A percentile compares a stretch with the other conserved stretches of the same genome.
Evolutionary conservation across 2,888 invertebrate genomes (phyloP).

Genomic region (Drosophila pegasa): DNA sequence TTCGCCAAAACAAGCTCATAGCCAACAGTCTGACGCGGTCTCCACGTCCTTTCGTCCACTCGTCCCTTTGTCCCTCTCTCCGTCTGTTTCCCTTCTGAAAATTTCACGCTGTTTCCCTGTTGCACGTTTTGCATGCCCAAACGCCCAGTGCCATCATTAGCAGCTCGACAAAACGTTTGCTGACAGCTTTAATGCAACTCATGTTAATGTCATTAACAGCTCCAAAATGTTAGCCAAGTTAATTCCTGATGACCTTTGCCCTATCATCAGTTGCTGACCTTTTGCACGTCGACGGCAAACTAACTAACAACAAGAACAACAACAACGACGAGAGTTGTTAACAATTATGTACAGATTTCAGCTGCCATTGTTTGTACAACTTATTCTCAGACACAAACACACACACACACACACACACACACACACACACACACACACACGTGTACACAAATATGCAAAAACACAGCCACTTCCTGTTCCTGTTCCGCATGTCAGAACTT

Average conservation of each 20-base stretch:
- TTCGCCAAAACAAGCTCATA: constrained; percentile 26
- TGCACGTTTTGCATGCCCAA: not conserved
- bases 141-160: constrained; percentile 2
- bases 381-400: constrained; percentile 2
- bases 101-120: constrained; percentile 14
- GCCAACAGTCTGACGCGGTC: constrained; percentile 8
- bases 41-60: not conserved
- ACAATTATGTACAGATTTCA: constrained; percentile 51
- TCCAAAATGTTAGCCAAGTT: constrained; percentile 13
- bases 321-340: constrained; percentile 33
- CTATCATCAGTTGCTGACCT: constrained; percentile 18
- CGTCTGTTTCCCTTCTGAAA: constrained; percentile 1
- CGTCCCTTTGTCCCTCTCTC: not conserved
- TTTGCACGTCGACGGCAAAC: constrained; percentile 12
- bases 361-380: constrained; percentile 35
- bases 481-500: constrained; percentile 38
- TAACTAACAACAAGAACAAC: constrained; percentile 12
- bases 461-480: constrained; percentile 45
- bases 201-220: constrained; percentile 31
- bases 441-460: constrained; percentile 18
- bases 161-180: constrained; percentile 12
- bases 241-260: constrained; percentile 33
- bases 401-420: not conserved
- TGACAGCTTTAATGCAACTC: constrained; percentile 11
- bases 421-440: constrained; percentile 1